Evolutionary conservation across 2,888 invertebrate genomes (phyloP).

Genomic region (Zhengitettix transpicula): DNA sequence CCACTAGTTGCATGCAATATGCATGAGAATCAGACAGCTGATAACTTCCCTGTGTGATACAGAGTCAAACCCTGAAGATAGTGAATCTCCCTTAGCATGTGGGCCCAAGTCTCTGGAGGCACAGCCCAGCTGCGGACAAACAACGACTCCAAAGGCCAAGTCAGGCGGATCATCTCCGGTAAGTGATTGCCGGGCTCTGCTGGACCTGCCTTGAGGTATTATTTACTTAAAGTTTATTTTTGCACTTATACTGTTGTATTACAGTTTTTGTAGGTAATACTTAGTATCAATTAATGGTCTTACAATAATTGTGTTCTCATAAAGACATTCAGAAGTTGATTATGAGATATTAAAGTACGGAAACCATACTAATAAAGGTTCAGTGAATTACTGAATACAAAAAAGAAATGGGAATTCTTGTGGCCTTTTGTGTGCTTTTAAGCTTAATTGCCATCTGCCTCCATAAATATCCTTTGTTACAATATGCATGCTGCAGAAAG

Average conservation of each 20-base stretch:
- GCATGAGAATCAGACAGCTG: not conserved
- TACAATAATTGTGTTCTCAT: too few species aligned
- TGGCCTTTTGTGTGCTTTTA: too few species aligned
- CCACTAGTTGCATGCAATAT: not conserved
- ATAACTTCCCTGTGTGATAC: conserved; percentile 9
- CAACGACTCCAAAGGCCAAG: not conserved
- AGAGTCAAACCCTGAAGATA: conserved; percentile 9
- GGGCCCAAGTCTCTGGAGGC: conserved; percentile 6
- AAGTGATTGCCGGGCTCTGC: not conserved
- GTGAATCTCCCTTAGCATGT: conserved; percentile 8
- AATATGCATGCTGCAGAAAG: too few species aligned
- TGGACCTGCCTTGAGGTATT: not conserved
- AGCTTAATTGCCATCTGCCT: too few species aligned
- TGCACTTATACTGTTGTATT: not conserved
- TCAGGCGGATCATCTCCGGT: not conserved
- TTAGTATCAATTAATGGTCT: too few species aligned
- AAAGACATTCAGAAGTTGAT: too few species aligned
- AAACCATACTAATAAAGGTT: too few species aligned
- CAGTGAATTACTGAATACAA: too few species aligned
- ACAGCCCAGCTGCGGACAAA: not conserved
- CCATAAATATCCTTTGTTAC: too few species aligned
- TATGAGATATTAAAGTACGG: too few species aligned
- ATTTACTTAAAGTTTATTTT: not conserved
- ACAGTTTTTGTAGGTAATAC: too few species aligned
- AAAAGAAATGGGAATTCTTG: too few species aligned